A percentile compares a stretch with the other conserved stretches of the same genome.
These are phyloP conservation scores for Drosophila truncata DNA, from an alignment of 1,140 invertebrate genomes.

Conservation along the genomic window DNA sequence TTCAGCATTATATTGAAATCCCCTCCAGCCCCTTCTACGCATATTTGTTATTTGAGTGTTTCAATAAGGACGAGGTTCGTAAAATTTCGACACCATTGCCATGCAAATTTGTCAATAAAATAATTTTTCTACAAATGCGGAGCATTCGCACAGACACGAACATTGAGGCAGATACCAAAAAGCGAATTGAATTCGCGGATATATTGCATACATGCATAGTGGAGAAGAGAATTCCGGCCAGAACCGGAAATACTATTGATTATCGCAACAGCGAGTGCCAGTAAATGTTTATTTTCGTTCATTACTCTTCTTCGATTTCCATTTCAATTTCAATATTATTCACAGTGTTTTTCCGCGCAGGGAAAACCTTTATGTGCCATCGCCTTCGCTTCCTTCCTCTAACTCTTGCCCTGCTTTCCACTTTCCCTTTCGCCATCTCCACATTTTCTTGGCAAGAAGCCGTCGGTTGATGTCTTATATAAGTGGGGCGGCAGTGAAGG, in stretches of 20 bases:
- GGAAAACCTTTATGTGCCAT: constrained; percentile 73
- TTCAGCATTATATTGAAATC: constrained; percentile 2
- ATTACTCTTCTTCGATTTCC: constrained; percentile 65
- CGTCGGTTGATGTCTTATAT: constrained; percentile 64
- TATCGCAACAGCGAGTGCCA: constrained; percentile 63
- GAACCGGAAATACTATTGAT: constrained; percentile 76
- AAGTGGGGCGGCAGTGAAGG: constrained; percentile 60
- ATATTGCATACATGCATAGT: not conserved
- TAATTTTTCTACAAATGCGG: constrained; percentile 43
- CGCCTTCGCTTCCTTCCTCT: constrained; percentile 16
- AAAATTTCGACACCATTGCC: constrained; percentile 47
- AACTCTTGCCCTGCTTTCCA: constrained; percentile 1
- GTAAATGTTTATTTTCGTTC: constrained; percentile 55
- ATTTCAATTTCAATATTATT: constrained; percentile 57
- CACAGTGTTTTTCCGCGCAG: constrained; percentile 37
- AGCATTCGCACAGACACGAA: constrained; percentile 21
- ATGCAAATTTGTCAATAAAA: constrained; percentile 75
- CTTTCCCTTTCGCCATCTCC: constrained; percentile 5
- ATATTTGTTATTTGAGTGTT: constrained; percentile 2
- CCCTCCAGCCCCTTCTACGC: not conserved
- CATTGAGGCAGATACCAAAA: constrained; percentile 23
- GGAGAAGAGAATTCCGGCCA: constrained; percentile 18
- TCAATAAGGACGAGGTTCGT: constrained; percentile 24
- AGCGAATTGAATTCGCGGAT: constrained; percentile 35
- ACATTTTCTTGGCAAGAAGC: constrained; percentile 66